Evolutionary conservation across 2,797 vertebrate genomes (phyloP), one percentile per base, ranked within the genome.

Genomic region (Gymnothorax javanicus): DNA sequence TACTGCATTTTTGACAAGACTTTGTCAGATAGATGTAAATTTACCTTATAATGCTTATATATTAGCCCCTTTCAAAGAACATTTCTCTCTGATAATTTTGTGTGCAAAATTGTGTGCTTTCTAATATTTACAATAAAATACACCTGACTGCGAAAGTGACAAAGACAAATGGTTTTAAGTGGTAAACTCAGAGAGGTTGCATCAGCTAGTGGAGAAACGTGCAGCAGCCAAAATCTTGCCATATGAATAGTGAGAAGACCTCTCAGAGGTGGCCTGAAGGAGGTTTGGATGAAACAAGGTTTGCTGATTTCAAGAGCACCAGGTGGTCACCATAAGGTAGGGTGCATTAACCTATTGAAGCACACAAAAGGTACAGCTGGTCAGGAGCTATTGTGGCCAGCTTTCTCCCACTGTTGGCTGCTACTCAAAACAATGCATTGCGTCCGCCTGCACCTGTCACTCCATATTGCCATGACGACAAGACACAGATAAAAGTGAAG

Each of bases 391-490:
- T 89, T 88, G 88, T 84, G 89, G 85, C 52, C 88, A 82, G 84
- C 58, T 86, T 89, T 88, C 86, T 82, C 67, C 57, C 9, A 83
- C 86, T 88, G 87, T 59, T 85, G 88, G 89, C 84, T 59, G 50
- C 77, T 43, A 50, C 20, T 81, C 50, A 54, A 52, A 81, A 88
- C 64, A 82, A 81, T 52, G 89, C 89, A 90, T 93, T 95, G 90
- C 92, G 91, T 91, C 93, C 93, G 89, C 84, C 84, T 81, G 85
- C 12, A 90, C 90, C 91, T 88, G 90, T 91, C 82, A 89, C 59
- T 91, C 92, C 90, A 89, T 91, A 91, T 94, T 90, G 87, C 92
- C 93, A 94, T 94, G 91, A 92, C 87, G 91, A 94, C 90, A 81
- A 50, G 33, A 20, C 75, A 79, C 50, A 81, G 77, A 77, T 43